A percentile compares a stretch with the other conserved stretches of the same genome.
These are phyloP conservation scores for Cossypha caffra DNA, from an alignment of 2,797 vertebrate species.

Conservation along the genomic window DNA sequence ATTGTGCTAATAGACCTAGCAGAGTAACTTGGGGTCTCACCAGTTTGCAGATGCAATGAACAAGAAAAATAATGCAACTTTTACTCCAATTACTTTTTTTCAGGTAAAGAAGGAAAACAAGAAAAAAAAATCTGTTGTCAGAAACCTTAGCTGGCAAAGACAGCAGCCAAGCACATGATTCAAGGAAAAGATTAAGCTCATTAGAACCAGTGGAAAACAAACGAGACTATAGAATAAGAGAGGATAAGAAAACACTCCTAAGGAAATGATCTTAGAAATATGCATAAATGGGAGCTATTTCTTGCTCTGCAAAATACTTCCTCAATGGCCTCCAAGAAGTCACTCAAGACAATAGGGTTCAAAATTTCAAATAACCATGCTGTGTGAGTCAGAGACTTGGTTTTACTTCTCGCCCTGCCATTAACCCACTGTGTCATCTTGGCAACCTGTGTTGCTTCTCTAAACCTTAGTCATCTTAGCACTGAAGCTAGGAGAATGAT, in stretches of 20 bases:
- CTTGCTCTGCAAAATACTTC: conserved; percentile 43
- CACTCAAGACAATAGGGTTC: conserved; percentile 26
- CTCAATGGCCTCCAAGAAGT: conserved; percentile 35
- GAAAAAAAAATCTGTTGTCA: not conserved
- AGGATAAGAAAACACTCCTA: conserved; percentile 12
- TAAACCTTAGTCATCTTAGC: not conserved
- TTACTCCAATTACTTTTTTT: not conserved
- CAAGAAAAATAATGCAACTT: not conserved
- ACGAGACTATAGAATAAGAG: not conserved
- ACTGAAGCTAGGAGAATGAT: not conserved
- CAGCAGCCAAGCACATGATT: not conserved
- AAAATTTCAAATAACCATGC: not conserved
- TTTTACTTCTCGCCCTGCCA: not conserved
- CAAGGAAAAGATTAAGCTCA: not conserved
- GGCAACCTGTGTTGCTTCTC: not conserved
- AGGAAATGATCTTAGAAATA: conserved; percentile 24
- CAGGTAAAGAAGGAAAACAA: not conserved
- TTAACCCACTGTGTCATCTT: not conserved
- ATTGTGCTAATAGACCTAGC: not conserved
- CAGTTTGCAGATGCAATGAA: not conserved
- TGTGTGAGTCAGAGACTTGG: not conserved
- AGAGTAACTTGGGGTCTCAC: not conserved
- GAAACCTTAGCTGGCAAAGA: not conserved
- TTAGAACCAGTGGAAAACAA: not conserved
- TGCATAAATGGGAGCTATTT: conserved; percentile 15